Evolutionary conservation across 2,888 invertebrate genomes (phyloP).

Genomic region (Petrophora chlorosata): DNA sequence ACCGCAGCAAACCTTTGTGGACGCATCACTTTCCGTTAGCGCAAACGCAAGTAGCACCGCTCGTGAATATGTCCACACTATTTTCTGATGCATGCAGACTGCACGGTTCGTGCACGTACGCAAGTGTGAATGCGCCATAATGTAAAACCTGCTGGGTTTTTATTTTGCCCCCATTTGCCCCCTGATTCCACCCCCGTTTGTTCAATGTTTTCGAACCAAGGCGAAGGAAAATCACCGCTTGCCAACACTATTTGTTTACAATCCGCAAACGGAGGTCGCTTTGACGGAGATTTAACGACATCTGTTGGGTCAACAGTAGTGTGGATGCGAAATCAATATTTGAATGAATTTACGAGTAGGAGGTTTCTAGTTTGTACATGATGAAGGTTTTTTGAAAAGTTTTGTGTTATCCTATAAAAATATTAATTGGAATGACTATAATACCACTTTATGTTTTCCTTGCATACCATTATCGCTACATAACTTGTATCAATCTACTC

Average conservation of each 20-base stretch:
- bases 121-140: too few species aligned
- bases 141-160: not conserved
- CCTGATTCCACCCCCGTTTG: not conserved
- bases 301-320: constrained; percentile 22
- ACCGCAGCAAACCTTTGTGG: too few species aligned
- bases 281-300: constrained; percentile 31
- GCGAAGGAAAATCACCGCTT: constrained; percentile 39
- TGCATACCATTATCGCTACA: too few species aligned
- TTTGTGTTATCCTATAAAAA: too few species aligned
- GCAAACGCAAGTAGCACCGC: too few species aligned
- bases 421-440: too few species aligned
- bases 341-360: not conserved
- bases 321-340: constrained; percentile 25
- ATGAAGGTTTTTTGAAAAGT: not conserved
- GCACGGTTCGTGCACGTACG: too few species aligned
- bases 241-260: constrained; percentile 42
- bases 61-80: too few species aligned
- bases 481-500: too few species aligned
- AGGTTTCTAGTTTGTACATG: not conserved
- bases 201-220: constrained; percentile 11
- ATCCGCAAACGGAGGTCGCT: constrained; percentile 36
- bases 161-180: not conserved
- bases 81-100: too few species aligned
- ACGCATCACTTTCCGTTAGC: too few species aligned
- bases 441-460: not conserved